These are phyloP conservation scores for Rhagonycha lutea DNA, from an alignment of 2,888 invertebrate species.

Conservation along the genomic window DNA sequence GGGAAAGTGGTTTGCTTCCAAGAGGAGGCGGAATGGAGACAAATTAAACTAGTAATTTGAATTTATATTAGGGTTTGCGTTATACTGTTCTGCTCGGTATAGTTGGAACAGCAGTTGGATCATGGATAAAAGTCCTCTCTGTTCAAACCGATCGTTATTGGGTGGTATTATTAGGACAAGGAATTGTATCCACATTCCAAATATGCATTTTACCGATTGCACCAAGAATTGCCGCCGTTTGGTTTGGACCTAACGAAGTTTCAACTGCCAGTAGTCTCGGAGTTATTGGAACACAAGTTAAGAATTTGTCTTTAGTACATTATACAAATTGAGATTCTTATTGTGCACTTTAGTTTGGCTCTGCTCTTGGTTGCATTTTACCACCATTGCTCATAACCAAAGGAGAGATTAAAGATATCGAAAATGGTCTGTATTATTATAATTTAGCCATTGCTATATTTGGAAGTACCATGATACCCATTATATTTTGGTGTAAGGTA, in stretches of 20 bases:
- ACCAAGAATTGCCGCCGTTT: conserved; percentile 88
- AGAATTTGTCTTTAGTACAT: conserved; percentile 25
- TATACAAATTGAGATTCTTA: conserved; percentile 19
- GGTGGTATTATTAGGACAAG: conserved; percentile 86
- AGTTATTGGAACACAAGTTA: conserved; percentile 97
- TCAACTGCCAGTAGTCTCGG: conserved; percentile 97
- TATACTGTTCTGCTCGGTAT: conserved; percentile 79
- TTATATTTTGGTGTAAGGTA: neutral
- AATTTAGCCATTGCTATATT: neutral
- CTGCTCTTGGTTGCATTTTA: neutral
- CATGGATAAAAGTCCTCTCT: conserved; percentile 88
- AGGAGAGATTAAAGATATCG: neutral
- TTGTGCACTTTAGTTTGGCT: neutral
- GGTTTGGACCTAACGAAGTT: conserved; percentile 95
- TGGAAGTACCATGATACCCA: neutral
- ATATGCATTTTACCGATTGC: conserved; percentile 91
- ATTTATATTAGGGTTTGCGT: conserved; percentile 73
- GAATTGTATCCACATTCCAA: conserved; percentile 83
- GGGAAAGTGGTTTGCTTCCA: too few relatives aligned
- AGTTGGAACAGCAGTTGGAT: conserved; percentile 81
- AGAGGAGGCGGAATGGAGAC: too few relatives aligned
- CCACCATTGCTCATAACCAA: neutral
- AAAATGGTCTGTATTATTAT: neutral
- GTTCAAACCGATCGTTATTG: conserved; percentile 81
- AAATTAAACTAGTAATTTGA: neutral